Percentiles rank a stretch among this genome's conserved stretches.
phyloP scores from a whole-genome alignment of 2,113 vertebrate species.

The Pongo pygmaeus region DNA sequence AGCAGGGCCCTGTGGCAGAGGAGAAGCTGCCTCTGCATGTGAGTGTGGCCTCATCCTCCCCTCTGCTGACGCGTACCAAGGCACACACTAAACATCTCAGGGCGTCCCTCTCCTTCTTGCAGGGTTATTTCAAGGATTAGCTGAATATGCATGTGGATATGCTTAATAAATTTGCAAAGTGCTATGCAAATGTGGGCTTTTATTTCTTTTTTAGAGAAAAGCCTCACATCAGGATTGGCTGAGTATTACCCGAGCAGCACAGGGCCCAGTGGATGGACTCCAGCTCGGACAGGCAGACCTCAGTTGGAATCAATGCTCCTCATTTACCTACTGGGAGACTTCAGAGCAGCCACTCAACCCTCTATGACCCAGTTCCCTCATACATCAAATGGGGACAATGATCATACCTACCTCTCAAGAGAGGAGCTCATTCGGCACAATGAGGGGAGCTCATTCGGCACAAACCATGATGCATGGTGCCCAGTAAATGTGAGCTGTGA shows the following conservation, averaged over 20 bases:
- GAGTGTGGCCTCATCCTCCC: background rate
- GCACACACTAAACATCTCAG: background rate
- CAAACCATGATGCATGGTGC: background rate
- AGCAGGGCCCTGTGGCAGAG: background rate
- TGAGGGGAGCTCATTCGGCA: background rate
- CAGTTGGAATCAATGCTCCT: background rate
- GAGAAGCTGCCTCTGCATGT: background rate
- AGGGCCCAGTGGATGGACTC: background rate
- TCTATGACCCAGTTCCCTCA: background rate
- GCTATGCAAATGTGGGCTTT: background rate
- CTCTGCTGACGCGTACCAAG: background rate
- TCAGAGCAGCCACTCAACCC: background rate
- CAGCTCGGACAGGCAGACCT: background rate
- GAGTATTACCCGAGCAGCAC: background rate
- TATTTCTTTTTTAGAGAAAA: background rate
- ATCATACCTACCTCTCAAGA: background rate
- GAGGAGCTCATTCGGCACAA: background rate
- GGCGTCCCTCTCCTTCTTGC: background rate
- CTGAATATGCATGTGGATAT: background rate
- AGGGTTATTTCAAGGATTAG: background rate
- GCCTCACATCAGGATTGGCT: background rate
- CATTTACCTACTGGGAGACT: background rate
- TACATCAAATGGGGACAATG: background rate
- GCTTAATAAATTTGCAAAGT: background rate
- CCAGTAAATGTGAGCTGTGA: background rate